Percentiles rank a stretch among this genome's conserved stretches.
Conservation (phyloP, 2,888 invertebrate species). For the Sclerodermus sp. region DNA sequence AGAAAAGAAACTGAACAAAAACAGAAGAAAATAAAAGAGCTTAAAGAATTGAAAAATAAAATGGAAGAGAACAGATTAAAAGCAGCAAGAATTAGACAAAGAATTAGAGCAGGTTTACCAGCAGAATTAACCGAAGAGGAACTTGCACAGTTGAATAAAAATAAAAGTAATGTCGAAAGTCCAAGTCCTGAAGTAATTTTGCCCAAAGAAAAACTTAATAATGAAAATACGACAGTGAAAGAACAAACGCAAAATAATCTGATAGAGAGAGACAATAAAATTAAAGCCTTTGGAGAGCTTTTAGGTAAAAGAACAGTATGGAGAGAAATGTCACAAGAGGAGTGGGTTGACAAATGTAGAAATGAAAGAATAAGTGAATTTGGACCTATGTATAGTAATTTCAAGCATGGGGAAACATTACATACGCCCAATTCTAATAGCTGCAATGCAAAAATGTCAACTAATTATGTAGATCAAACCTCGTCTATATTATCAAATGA, state of each 20-base stretch:
- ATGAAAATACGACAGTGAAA: conserved; percentile 18
- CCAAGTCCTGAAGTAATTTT: not conserved
- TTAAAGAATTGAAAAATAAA: conserved; percentile 66
- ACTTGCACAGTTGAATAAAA: conserved; percentile 30
- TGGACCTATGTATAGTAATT: conserved; percentile 64
- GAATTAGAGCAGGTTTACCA: conserved; percentile 73
- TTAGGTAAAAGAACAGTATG: conserved; percentile 58
- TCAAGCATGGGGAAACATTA: conserved; percentile 21
- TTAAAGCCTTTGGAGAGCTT: conserved; percentile 47
- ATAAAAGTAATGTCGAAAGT: conserved; percentile 14
- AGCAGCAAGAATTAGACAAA: conserved; percentile 74
- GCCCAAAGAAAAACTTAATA: not conserved
- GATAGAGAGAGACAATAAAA: conserved; percentile 44
- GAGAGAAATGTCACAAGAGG: conserved; percentile 73
- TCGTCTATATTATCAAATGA: no score
- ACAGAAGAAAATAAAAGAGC: conserved; percentile 67
- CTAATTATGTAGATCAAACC: no score
- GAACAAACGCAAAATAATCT: conserved; percentile 32
- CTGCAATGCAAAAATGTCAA: no score
- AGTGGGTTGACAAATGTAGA: conserved; percentile 77
- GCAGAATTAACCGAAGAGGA: conserved; percentile 57
- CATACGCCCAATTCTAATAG: no score
- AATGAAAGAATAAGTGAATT: conserved; percentile 74
- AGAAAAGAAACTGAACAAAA: conserved; percentile 72
- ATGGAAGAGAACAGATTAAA: conserved; percentile 71